A percentile compares a stretch with the other conserved stretches of the same genome.
phyloP scores from a whole-genome alignment of 2,113 vertebrate genomes.

The Diphyllodes magnificus region DNA sequence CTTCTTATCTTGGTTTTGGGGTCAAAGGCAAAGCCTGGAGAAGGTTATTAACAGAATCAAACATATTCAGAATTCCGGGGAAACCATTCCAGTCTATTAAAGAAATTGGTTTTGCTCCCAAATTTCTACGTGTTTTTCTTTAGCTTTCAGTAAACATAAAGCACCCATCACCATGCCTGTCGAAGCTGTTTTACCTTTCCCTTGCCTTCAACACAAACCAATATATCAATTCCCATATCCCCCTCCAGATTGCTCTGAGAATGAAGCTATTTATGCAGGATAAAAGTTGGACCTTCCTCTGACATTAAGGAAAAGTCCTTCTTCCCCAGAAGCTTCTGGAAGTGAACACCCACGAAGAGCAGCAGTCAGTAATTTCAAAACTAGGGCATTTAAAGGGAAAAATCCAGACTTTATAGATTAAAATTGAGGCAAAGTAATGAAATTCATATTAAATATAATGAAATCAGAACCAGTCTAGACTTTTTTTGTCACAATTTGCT shows the following conservation, averaged over 20 bases:
- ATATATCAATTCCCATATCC: not conserved
- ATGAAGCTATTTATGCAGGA: not conserved
- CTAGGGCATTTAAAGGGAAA: not conserved
- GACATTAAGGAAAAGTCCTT: not conserved
- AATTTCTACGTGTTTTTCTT: not conserved
- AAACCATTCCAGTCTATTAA: not conserved
- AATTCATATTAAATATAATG: not conserved
- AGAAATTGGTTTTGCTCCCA: not conserved
- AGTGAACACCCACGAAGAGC: not conserved
- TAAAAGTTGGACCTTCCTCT: not conserved
- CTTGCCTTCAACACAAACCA: not conserved
- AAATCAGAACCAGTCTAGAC: not conserved
- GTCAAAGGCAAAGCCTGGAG: not conserved
- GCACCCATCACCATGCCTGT: not conserved
- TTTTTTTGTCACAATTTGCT: not conserved
- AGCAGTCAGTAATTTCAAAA: constrained; percentile 9
- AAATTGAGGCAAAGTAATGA: not conserved
- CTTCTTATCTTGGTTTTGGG: not conserved
- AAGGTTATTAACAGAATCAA: not conserved
- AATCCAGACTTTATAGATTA: not conserved
- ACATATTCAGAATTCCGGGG: not conserved
- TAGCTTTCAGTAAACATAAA: not conserved
- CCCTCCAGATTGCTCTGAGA: not conserved
- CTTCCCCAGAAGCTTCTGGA: not conserved
- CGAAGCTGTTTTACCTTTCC: not conserved